Percentiles rank a stretch among this genome's conserved stretches.
These are phyloP conservation scores for Diacarnus erythraeanus DNA, from an alignment of 37 sponge, comb jelly and placozoan species.

Conservation along the genomic window DNA sequence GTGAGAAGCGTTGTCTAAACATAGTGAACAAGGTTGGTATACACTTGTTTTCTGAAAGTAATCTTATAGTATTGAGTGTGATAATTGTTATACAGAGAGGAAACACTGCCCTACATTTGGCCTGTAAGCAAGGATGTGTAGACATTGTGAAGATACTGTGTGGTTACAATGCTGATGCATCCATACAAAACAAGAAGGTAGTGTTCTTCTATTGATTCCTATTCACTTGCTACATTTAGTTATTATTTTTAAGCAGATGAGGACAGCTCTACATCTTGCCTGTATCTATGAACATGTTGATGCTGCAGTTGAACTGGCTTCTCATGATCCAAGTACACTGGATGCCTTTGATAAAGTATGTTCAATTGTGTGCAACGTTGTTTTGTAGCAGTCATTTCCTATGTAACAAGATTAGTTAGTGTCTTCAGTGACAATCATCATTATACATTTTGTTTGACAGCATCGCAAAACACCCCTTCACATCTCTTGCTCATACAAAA, in stretches of 20 bases:
- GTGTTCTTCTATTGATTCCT: not conserved
- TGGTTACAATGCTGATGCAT: not conserved
- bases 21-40: constrained; percentile 14
- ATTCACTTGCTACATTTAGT: not conserved
- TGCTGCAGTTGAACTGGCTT: not conserved
- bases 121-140: constrained; percentile 1
- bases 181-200: constrained; percentile 15
- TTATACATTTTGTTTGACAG: constrained; percentile 1
- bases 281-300: constrained; percentile 11
- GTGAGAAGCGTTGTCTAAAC: not conserved
- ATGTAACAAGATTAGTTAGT: no score
- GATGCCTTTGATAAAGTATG: constrained; percentile 23
- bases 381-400: no score
- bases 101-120: constrained; percentile 36
- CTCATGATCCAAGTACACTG: constrained; percentile 18
- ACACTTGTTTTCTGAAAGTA: no score
- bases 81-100: no score
- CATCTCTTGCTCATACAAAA: constrained; percentile 15
- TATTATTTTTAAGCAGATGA: not conserved
- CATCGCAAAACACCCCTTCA: not conserved
- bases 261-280: constrained; percentile 16
- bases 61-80: no score
- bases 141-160: constrained; percentile 17
- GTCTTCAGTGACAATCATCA: no score
- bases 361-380: no score